Base-by-base conservation (phyloP, 2,888 invertebrate genomes). In the Scaptomyza tumidula region DNA sequence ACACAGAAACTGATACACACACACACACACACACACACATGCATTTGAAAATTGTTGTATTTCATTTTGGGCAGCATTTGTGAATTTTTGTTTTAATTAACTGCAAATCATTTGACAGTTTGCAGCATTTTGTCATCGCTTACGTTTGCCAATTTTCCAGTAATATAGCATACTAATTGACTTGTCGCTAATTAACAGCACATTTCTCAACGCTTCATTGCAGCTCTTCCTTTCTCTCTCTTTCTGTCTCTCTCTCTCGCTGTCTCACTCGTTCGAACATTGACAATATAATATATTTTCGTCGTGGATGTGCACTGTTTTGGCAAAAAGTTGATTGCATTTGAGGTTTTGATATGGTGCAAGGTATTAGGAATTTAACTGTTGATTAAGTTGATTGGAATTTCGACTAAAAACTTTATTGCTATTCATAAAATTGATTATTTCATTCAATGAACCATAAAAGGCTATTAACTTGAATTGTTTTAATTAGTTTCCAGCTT, bases 131-230 rank as follows among this genome's bases (percentile, higher is more conserved):
- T 46, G 24, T 33, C 46, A 49, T 11, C 33, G 55, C 45, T 55
- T 46, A 19, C 24, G 19, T 55, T 55, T 24, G 46, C 33, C n/a
- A 33, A 11, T 24, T 55, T 53, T 11, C 2, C 41, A 16, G 1
- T 41, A 16, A 16, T 41, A 41, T 41, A 41, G 41, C 16, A 41
- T 10, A 41, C 29, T 46, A 46, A 55, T 55, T 55, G 55, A 33
- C 55, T 52, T 52, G 24, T 52, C 14, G 52, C 39, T 55, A 55
- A 55, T 55, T 46, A 55, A 55, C 46, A 24, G 11, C 13, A 46
- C 13, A 46, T 54, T 54, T 45, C 54, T 11, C 19, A 0, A 14
- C 50, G 37, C 37, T 27, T 5, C 11, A 14, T 11, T 39, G 39
- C 27, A 39, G 14, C 39, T 14, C 35, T 13, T 5, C 16, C 33